Evolutionary conservation across 1,140 invertebrate genomes (phyloP).

Genomic region (Pogonognathellus flavescens): DNA sequence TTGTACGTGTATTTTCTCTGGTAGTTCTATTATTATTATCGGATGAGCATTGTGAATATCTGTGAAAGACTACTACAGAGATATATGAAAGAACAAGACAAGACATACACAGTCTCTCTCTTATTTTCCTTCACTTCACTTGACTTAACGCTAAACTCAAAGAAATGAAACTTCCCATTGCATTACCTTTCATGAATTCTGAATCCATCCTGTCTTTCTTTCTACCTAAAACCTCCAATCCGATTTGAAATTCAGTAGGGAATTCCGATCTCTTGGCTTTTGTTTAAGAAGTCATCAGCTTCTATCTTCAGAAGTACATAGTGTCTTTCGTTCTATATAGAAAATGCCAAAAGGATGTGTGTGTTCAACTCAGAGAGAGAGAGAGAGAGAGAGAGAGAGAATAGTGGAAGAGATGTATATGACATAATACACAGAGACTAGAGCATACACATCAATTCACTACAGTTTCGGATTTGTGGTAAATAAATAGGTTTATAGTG

Average conservation of each 20-base stretch:
- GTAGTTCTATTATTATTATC: too few species aligned
- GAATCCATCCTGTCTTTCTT: conserved; percentile 11
- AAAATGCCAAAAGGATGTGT: too few species aligned
- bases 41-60: too few species aligned
- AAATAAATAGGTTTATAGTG: too few species aligned
- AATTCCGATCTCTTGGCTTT: conserved; percentile 53
- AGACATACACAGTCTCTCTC: conserved; percentile 11
- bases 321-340: not conserved
- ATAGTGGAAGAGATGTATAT: too few species aligned
- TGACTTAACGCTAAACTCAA: conserved; percentile 33
- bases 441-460: too few species aligned
- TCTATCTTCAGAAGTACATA: not conserved
- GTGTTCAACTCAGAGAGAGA: too few species aligned
- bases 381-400: too few species aligned
- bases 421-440: too few species aligned
- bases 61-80: too few species aligned
- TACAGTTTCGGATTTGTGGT: too few species aligned
- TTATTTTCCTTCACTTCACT: conserved; percentile 33
- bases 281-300: conserved; percentile 48
- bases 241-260: conserved; percentile 54
- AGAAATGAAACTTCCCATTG: conserved; percentile 38
- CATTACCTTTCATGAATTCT: conserved; percentile 39
- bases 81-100: not conserved
- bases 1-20: too few species aligned
- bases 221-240: conserved; percentile 33